A percentile compares a stretch with the other conserved stretches of the same genome.
Evolutionary conservation across 2,113 vertebrate species (phyloP).

Genomic region (Neofelis nebulosa): DNA sequence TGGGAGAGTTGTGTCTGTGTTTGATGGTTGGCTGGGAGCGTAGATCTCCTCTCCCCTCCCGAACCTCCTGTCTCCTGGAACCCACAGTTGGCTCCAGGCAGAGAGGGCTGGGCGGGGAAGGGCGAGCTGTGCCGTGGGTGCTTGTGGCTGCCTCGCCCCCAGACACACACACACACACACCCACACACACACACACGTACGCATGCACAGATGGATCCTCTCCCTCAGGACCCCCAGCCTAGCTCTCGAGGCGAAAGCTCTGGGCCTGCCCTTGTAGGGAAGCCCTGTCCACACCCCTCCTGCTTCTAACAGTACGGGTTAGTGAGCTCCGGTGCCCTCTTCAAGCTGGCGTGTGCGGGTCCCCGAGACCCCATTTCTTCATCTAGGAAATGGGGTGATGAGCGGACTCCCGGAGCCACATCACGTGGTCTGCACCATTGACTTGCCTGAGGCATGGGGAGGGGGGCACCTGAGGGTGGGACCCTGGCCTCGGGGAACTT

Average conservation of each 20-base stretch:
- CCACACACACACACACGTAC: rapidly evolving
- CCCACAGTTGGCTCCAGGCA: background rate
- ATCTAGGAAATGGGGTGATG: background rate
- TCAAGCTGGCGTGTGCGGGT: rapidly evolving
- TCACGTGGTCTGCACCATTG: background rate
- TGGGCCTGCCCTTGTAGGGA: background rate
- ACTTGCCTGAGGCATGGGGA: background rate
- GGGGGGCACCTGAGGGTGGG: background rate
- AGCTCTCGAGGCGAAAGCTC: background rate
- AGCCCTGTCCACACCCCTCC: background rate
- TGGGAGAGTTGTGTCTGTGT: background rate
- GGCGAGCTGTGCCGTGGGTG: background rate
- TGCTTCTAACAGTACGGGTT: background rate
- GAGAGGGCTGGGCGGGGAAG: background rate
- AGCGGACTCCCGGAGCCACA: background rate
- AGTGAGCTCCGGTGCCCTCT: background rate
- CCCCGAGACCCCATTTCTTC: background rate
- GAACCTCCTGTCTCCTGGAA: background rate
- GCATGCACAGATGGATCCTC: too few species aligned
- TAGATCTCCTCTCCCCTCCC: background rate
- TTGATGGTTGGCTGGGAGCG: background rate
- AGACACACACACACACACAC: background rate
- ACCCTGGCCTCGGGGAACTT: background rate
- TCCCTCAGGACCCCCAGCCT: background rate
- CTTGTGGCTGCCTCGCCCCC: background rate